Base-by-base conservation (phyloP, 92 coral and sea anemone genomes). In the Actinostola sp. region DNA sequence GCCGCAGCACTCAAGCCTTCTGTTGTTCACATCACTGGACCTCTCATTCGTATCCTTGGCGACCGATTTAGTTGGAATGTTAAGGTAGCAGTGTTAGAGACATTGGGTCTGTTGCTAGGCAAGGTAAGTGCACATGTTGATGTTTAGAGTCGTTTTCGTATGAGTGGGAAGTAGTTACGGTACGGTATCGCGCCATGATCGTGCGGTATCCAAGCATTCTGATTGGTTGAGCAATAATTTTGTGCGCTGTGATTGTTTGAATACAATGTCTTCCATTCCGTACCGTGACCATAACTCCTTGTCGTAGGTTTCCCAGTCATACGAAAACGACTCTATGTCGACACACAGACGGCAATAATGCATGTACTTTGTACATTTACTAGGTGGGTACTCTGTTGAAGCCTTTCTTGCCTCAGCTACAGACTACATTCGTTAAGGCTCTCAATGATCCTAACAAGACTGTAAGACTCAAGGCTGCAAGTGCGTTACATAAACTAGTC, bases 41-140 rank as follows among this genome's bases (percentile, higher is more conserved):
- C 98, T 79, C 90, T 93, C 36, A 94, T 94, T 71, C 98, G 98
- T 72, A 94, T 94, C 87, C 84, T 94, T 60, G 98, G 98, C 26
- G 98, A 94, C 85, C 86, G 98, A 21, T 94, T 94, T 70, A 88
- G 97, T 25, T 92, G 97, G 86, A 94, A 94, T 65, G 98, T 94
- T 49, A 94, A 94, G 71, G 93, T 89, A 13, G 98, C 98, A 8
- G 98, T 94, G 34, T 84, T 94, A 45, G 86, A 91, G 67, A 94
- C 98, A 0, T 75, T 94, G 24, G 98, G 95, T 0, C 81, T 94
- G 44, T 78, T 94, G 70, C 88, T 94, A 61, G 95, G 89, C 71
- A 94, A 94, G 83, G 98, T 94, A 62, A 43, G 93, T 27, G 42
- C n/a, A n/a, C n/a, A n/a, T n/a, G n/a, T n/a, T n/a, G n/a, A n/a